Percentiles rank a stretch among this genome's conserved stretches.
These are phyloP conservation scores for Ginglymostoma cirratum DNA, from an alignment of 2,113 vertebrate genomes.

Conservation along the genomic window DNA sequence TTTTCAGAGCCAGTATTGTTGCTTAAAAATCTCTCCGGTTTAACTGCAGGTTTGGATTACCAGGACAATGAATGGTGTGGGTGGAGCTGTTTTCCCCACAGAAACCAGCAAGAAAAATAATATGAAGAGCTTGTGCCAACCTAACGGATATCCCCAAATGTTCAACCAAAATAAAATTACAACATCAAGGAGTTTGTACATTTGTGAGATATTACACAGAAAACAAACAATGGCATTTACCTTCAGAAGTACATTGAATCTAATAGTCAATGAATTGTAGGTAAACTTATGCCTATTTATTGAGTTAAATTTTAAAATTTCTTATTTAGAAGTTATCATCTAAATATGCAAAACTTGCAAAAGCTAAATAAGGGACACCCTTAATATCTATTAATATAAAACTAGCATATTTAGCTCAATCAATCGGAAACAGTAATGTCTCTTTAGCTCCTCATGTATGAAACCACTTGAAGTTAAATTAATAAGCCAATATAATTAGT, in stretches of 20 bases:
- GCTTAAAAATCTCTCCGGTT: not conserved
- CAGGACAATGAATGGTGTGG: not conserved
- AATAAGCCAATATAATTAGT: conserved; percentile 37
- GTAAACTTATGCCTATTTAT: not conserved
- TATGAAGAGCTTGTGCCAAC: not conserved
- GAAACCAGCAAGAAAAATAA: not conserved
- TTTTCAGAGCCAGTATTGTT: not conserved
- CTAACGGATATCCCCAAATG: not conserved
- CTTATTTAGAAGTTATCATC: not conserved
- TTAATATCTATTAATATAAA: not conserved
- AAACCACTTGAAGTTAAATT: conserved; percentile 38
- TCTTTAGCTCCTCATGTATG: conserved; percentile 32
- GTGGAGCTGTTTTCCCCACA: not conserved
- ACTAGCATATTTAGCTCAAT: conserved; percentile 19
- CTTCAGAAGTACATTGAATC: not conserved
- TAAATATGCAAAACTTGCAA: not conserved
- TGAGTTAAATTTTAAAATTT: not conserved
- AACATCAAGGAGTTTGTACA: not conserved
- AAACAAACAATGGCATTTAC: not conserved
- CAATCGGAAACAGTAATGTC: conserved; percentile 23
- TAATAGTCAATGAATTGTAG: not conserved
- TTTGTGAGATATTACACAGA: not conserved
- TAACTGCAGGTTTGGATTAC: not conserved
- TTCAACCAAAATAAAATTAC: not conserved
- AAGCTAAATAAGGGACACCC: not conserved